Conservation (phyloP, 2,113 vertebrate species). For the Sciurus niger region DNA sequence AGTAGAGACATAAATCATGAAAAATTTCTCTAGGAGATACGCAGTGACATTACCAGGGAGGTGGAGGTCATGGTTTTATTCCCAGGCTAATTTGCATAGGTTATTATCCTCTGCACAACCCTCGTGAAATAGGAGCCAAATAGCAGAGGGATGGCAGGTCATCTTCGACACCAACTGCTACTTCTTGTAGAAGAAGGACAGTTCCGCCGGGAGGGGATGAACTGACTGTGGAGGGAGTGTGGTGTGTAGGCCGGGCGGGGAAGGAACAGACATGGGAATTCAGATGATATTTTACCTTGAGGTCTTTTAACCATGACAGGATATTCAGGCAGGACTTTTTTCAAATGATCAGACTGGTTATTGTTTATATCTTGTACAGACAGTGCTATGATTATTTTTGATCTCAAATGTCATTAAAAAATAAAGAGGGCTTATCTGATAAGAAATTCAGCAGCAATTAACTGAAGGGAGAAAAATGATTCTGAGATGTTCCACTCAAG, state of each 20-base stretch:
- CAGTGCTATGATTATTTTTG: conserved; percentile 37
- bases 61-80: not conserved
- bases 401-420: conserved; percentile 36
- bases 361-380: not conserved
- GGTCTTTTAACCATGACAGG: not conserved
- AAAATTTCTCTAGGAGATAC: not conserved
- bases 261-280: not conserved
- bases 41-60: not conserved
- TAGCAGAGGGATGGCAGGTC: not conserved
- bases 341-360: not conserved
- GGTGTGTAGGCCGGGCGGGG: rapidly evolving
- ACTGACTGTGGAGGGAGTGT: rapidly evolving
- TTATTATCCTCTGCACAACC: not conserved
- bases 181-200: not conserved
- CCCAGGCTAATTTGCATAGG: conserved; percentile 26
- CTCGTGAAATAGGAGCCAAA: not conserved
- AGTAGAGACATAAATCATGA: conserved; percentile 33
- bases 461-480: conserved; percentile 57
- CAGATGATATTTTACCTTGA: not conserved
- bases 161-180: not conserved
- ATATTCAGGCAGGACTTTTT: not conserved
- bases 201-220: too few relatives aligned
- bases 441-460: conserved; percentile 68
- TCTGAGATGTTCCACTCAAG: conserved; percentile 66
- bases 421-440: conserved; percentile 4